These are phyloP conservation scores for Cyanoramphus novaezelandiae DNA, from an alignment of 2,113 vertebrate genomes.

Conservation along the genomic window DNA sequence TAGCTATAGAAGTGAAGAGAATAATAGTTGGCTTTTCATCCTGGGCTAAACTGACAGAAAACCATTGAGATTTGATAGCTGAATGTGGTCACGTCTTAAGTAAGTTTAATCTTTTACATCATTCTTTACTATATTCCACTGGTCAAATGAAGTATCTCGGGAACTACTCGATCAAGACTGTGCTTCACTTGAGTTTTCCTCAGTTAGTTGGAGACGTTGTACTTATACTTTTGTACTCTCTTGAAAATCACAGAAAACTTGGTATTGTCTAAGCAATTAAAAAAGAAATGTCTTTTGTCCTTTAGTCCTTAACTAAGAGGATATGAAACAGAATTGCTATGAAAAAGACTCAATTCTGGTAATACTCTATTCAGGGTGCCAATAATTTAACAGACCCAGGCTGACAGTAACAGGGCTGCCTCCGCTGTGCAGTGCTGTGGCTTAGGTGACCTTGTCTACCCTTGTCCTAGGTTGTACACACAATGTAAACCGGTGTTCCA, in stretches of 20 bases:
- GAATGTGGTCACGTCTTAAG: background rate
- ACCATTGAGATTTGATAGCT: background rate
- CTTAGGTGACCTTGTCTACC: conserved; percentile 73
- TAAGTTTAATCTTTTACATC: background rate
- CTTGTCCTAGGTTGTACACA: conserved; percentile 78
- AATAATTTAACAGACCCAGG: background rate
- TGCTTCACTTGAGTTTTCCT: background rate
- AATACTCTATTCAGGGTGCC: background rate
- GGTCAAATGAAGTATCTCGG: background rate
- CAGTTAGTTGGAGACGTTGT: background rate
- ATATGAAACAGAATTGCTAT: background rate
- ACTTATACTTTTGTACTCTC: background rate
- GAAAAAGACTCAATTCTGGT: background rate
- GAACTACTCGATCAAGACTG: background rate
- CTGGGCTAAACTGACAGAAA: conserved; percentile 23
- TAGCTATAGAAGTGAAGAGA: conserved; percentile 3
- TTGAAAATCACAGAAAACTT: background rate
- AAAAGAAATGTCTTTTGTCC: background rate
- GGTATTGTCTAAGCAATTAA: background rate
- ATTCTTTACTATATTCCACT: background rate
- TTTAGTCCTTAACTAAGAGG: background rate
- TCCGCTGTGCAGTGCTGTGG: background rate
- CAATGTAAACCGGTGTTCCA: conserved; percentile 56
- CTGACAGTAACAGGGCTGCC: background rate
- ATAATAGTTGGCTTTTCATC: conserved; percentile 37